Evolutionary conservation across 1,140 invertebrate species (phyloP).

Genomic region (Drusus annulatus): DNA sequence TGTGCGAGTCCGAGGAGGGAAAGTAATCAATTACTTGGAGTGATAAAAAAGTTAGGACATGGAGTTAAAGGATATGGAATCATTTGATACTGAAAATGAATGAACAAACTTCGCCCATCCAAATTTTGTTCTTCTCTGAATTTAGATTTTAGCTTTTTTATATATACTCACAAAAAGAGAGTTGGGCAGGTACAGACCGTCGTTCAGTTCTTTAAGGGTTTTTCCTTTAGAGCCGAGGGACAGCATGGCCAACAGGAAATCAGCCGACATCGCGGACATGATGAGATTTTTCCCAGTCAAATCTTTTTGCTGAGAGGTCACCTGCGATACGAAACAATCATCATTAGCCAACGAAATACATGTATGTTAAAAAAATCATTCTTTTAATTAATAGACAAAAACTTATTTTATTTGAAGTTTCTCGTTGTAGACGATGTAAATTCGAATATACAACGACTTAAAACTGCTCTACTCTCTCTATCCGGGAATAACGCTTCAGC

Average conservation of each 20-base stretch:
- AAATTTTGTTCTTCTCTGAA: constrained; percentile 55
- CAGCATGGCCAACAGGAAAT: constrained; percentile 73
- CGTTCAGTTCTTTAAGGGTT: constrained; percentile 71
- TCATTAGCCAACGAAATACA: too few species aligned
- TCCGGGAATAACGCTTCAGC: too few species aligned
- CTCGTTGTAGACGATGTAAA: too few species aligned
- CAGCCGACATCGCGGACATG: constrained; percentile 74
- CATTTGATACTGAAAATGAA: background rate
- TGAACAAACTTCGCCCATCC: background rate
- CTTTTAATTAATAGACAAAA: too few species aligned
- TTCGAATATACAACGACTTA: too few species aligned
- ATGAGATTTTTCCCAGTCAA: constrained; percentile 69
- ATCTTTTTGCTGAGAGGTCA: background rate
- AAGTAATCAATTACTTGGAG: background rate
- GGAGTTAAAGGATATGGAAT: background rate
- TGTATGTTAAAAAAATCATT: too few species aligned
- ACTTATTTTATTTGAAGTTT: too few species aligned
- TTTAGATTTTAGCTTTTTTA: constrained; percentile 52
- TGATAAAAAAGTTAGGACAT: too few species aligned
- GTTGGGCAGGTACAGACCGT: constrained; percentile 63
- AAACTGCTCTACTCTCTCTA: too few species aligned
- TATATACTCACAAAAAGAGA: constrained; percentile 60
- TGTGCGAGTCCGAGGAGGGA: background rate
- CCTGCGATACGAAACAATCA: background rate
- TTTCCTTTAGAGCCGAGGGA: constrained; percentile 70